Base-by-base conservation (phyloP, 1,140 invertebrate species). In the Caenorhabditis remanei region DNA sequence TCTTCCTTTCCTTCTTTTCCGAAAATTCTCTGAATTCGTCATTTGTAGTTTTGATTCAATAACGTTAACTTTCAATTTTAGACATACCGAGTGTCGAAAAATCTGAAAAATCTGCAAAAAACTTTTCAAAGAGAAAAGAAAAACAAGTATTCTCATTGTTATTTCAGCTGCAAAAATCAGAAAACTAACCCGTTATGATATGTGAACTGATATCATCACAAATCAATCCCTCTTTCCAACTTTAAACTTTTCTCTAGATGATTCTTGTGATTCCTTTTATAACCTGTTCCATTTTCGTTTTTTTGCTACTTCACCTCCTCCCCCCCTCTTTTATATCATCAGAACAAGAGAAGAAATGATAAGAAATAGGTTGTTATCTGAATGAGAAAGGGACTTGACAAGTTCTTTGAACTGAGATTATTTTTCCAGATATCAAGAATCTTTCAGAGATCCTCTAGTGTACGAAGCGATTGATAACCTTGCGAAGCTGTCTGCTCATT, bases 401-500 rank as follows among this genome's bases (percentile, higher is more conserved):
- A 11, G 4, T 41, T 65, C 63, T 40, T 71, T 71, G 65, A 46
- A 13, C 43, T 71, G 16, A 24, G 11, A 13, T 65, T 6, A 40
- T 32, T 32, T 32, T 32, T 32, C 32, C 32, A 32, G 32, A 8
- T 19, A 61, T 61, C 13, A n/a, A 61, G 8, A n/a, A 11, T 32
- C 40, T 90, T 90, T 24, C 86, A 91, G 90, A 85, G 84, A 87
- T 48, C 83, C 83, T 21, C 75, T 82, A 24, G 83, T 91, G 3
- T 88, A 87, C 40, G 41, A 86, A 50, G 89, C 89, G 7, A 88
- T 91, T 32, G 87, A 91, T 87, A 41, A 88, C 19, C 75, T 88
- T 43, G 67, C 84, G 32, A 83, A 87, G 53, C 83, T 87, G 14
- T 85, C 84, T 2, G 53, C 75, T 16, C 71, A 90, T 83, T 83